Evolutionary conservation across 1,140 invertebrate genomes (phyloP), one percentile per base, ranked within the genome.

Genomic region (Drosophila subpulchrella): DNA sequence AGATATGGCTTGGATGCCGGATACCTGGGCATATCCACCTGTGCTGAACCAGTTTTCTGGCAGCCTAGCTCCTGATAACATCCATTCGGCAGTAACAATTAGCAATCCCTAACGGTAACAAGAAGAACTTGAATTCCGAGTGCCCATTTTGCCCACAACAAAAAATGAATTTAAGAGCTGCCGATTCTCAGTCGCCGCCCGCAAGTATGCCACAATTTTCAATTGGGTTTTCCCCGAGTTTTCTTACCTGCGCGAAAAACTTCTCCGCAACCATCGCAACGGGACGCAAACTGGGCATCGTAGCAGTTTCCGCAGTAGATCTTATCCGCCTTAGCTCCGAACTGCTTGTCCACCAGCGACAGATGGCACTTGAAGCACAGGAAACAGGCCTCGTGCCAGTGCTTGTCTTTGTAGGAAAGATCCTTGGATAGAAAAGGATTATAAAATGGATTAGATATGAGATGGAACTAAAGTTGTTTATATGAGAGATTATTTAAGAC

Each of bases 271-370:
- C 98, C 98, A 94, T 99, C 99, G 94, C 99, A 99, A 81, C 98
- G 95, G 68, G 98, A 98, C 34, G 99, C 99, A 93, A 99, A 99
- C 93, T 98, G 97, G 74, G 98, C 95, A 93, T 99, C 99, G 92
- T 99, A 99, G 93, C 99, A 99, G 92, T 98, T 98, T 75, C 98
- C 98, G 93, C 99, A 99, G 94, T 99, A 99, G 93, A 99, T 99
- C 94, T 98, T 98, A 92, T 98, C 97, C 74, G 96, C 95, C 93
- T 99, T 99, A 88, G 98, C 98, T 80, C 98, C 99, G 92, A 99
- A 99, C 92, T 99, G 98, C 94, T 99, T 99, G 94, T 99, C 98
- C 57, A 99, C 98, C 91, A 99, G 95, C 53, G 98, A 99, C 78
- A 98, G 96, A 93, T 97, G 96, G 94, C 99, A 99, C 94, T 98